Evolutionary conservation across 1,140 invertebrate genomes (phyloP).

Genomic region (Penaeus indicus): DNA sequence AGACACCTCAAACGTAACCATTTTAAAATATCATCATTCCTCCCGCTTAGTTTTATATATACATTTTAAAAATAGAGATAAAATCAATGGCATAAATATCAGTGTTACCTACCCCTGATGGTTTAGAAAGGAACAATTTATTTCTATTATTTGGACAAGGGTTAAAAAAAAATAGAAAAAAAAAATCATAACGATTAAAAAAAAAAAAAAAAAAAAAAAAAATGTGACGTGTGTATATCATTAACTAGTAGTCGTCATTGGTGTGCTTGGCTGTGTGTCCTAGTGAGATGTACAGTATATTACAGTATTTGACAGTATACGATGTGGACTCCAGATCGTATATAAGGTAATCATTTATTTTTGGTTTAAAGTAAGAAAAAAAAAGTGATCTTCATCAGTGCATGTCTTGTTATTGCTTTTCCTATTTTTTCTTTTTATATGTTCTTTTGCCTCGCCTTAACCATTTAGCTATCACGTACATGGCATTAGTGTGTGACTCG

Average conservation of each 20-base stretch:
- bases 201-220: constrained; percentile 39
- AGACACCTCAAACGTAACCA: constrained; percentile 57
- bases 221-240: constrained; percentile 46
- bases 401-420: constrained; percentile 40
- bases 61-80: constrained; percentile 43
- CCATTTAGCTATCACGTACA: neutral
- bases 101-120: constrained; percentile 62
- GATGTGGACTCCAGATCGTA: constrained; percentile 49
- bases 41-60: constrained; percentile 15
- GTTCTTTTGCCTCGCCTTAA: constrained; percentile 26
- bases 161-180: constrained; percentile 23
- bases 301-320: constrained; percentile 42
- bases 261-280: constrained; percentile 60
- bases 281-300: constrained; percentile 49
- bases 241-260: constrained; percentile 44
- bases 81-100: constrained; percentile 63
- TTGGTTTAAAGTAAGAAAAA: constrained; percentile 39
- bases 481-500: too few species aligned
- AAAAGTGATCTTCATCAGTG: constrained; percentile 26
- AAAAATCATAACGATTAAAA: neutral
- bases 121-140: constrained; percentile 38
- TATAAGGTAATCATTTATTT: constrained; percentile 56
- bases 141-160: constrained; percentile 41
- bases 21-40: constrained; percentile 58
- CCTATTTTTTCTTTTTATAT: constrained; percentile 29